Conservation (phyloP, 2,797 vertebrate species). For the Diplodus puntazzo region DNA sequence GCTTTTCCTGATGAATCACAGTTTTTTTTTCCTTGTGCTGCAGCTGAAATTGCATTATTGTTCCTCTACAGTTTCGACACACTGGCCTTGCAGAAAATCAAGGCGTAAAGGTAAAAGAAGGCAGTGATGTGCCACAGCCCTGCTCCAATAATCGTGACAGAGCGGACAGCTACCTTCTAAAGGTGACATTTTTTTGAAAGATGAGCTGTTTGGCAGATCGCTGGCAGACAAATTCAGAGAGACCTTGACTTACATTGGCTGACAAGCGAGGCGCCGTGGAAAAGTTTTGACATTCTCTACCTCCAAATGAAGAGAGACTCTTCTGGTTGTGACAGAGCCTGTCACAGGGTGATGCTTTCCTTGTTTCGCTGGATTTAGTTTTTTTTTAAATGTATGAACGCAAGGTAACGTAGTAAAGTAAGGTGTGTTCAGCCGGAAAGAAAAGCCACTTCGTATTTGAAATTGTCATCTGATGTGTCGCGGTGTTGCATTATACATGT, state of each 20-base stretch:
- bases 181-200: constrained; percentile 3
- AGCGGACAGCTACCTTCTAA: neutral
- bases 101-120: neutral
- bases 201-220: constrained; percentile 4
- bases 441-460: neutral
- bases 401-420: neutral
- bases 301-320: constrained; percentile 5
- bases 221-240: constrained; percentile 6
- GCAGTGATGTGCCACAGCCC: neutral
- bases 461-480: neutral
- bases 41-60: neutral
- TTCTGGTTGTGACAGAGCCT: neutral
- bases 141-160: neutral
- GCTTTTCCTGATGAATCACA: constrained; percentile 29
- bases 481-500: neutral
- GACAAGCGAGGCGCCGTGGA: constrained; percentile 3
- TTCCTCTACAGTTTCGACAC: constrained; percentile 32
- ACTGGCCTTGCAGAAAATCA: constrained; percentile 31
- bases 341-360: neutral
- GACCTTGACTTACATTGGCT: neutral
- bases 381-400: neutral
- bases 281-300: neutral
- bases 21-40: constrained; percentile 19
- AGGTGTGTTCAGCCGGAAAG: neutral
- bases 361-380: neutral